Conservation (phyloP, 2,113 vertebrate species). For the Ivindomyrus marchei region DNA sequence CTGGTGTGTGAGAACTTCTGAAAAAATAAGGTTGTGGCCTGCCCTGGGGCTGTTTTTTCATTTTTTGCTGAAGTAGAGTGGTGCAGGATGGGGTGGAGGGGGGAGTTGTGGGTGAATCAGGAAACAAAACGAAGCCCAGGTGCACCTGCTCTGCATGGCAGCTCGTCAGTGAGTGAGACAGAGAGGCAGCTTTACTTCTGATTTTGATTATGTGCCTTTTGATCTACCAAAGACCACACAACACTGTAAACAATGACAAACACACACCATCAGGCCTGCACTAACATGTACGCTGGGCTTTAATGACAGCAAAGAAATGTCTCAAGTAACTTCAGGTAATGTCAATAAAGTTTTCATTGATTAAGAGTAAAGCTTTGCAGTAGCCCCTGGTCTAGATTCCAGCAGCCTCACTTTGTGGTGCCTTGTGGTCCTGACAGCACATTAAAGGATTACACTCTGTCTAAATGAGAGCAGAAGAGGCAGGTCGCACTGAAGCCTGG, state of each 20-base stretch:
- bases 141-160: not conserved
- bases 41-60: not conserved
- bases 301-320: not conserved
- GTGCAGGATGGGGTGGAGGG: not conserved
- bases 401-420: not conserved
- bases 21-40: not conserved
- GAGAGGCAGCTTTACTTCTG: not conserved
- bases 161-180: not conserved
- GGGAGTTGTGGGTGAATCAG: not conserved
- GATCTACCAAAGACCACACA: not conserved
- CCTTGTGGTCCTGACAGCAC: not conserved
- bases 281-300: not conserved
- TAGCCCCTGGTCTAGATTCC: not conserved
- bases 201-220: not conserved
- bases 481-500: not conserved
- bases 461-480: constrained; percentile 14
- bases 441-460: constrained; percentile 32
- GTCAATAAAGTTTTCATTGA: not conserved
- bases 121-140: not conserved
- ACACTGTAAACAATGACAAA: not conserved
- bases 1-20: not conserved
- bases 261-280: not conserved
- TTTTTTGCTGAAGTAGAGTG: not conserved
- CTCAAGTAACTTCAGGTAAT: not conserved
- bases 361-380: not conserved